Base-by-base conservation (phyloP, 1,140 invertebrate genomes). In the Coelopa frigida region DNA sequence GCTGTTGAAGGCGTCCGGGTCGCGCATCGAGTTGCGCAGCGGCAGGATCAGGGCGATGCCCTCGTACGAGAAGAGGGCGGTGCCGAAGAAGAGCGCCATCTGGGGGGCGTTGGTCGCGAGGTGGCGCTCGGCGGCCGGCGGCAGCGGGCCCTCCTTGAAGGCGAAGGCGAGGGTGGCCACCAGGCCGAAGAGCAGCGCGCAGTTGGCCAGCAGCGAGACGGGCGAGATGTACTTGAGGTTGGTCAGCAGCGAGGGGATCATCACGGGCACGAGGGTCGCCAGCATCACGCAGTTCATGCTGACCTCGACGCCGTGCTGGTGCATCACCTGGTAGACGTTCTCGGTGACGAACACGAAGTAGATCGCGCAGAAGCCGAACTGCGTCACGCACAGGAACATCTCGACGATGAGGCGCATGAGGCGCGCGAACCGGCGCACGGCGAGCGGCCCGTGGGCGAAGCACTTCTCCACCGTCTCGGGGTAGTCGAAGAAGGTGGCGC, bases 281-380 rank as follows among this genome's bases (percentile, higher is more conserved):
- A 78, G 73, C 81, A 88, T 85, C 53, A 81, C 81, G 20, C 79
- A 56, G 20, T 80, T 74, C 35, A 82, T 68, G 48, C 78, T 75
- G 14, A 82, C 55, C 26, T 75, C 56, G 3, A 80, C 55, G 14
- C 75, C 75, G 57, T 83, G 80, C 20, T 77, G 71, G 42, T 80
- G 75, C 21, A 80, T 57, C 11, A 87, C 77, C 77, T 84, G 77
- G 65, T 85, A 73, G 24, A 89, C 66, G 68, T 87, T 94, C 35
- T 81, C 80, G 5, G 89, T 82, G 55, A 95, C 84, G 70, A 95
- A 96, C 14, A 95, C 84, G 64, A 93, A 87, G 72, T 95, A 96
- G 3, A 95, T 87, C 70, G 89, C 92, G 70, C 92, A 95, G 73
- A 96, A 95, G 50, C 93, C 92, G 36, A 95, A 77, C 75, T 96